A percentile compares a stretch with the other conserved stretches of the same genome.
Evolutionary conservation across 2,113 vertebrate genomes (phyloP).

Genomic region (Pangasianodon hypophthalmus): DNA sequence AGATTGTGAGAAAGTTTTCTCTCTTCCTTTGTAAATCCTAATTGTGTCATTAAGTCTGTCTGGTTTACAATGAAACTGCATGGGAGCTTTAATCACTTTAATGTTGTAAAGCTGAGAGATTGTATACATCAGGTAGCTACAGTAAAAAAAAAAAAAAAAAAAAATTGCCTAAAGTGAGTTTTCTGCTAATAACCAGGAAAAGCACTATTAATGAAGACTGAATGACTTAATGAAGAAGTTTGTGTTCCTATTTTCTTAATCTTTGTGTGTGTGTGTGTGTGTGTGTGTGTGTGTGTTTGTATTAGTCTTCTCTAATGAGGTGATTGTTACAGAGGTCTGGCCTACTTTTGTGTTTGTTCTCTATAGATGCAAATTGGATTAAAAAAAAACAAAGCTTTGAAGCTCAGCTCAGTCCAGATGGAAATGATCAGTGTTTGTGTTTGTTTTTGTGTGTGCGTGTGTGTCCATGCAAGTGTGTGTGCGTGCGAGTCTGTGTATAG

Average conservation of each 20-base stretch:
- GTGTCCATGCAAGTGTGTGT: neutral
- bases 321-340: constrained; percentile 56
- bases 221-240: no score
- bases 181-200: constrained; percentile 13
- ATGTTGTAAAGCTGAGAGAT: neutral
- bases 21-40: constrained; percentile 32
- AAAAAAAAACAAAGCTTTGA: constrained; percentile 70
- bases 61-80: neutral
- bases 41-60: constrained; percentile 21
- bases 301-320: constrained; percentile 53
- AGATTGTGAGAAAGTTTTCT: constrained; percentile 26
- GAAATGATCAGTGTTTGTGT: constrained; percentile 59
- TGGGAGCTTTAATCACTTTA: constrained; percentile 18
- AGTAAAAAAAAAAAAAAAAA: constrained; percentile 12
- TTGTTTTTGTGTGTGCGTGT: neutral
- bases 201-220: neutral
- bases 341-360: constrained; percentile 62
- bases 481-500: neutral
- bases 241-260: neutral
- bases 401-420: constrained; percentile 65
- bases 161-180: constrained; percentile 8
- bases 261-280: constrained; percentile 24
- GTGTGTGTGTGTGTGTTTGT: constrained; percentile 7
- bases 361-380: constrained; percentile 65
- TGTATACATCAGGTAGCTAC: neutral